Percentiles rank a stretch among this genome's conserved stretches.
phyloP scores from a whole-genome alignment of 2,113 vertebrate genomes.

The Propithecus coquereli region DNA sequence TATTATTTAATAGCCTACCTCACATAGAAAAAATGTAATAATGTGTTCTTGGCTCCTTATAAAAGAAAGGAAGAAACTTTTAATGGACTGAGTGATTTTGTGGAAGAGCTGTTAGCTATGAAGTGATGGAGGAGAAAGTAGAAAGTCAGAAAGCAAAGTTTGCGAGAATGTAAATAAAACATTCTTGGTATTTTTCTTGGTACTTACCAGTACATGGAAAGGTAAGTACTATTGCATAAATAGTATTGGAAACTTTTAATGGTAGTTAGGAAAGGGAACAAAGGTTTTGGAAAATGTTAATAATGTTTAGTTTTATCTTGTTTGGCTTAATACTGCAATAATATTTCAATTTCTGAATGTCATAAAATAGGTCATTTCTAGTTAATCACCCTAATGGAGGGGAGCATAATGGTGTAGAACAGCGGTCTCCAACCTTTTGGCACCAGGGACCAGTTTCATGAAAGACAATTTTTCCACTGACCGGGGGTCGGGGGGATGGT shows the following conservation, averaged over 20 bases:
- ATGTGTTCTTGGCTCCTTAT: constrained; percentile 74
- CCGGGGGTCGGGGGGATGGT: too few species aligned
- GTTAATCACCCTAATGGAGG: background rate
- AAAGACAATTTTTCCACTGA: too few species aligned
- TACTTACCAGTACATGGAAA: background rate
- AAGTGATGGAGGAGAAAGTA: constrained; percentile 49
- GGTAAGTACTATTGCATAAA: background rate
- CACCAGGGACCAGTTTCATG: too few species aligned
- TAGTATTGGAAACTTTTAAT: background rate
- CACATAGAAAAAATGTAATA: constrained; percentile 81
- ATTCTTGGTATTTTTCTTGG: background rate
- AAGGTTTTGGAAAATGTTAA: background rate
- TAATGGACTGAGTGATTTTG: constrained; percentile 68
- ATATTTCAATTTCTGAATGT: constrained; percentile 11
- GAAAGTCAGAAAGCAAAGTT: constrained; percentile 54
- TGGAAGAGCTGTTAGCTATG: constrained; percentile 29
- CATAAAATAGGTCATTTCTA: background rate
- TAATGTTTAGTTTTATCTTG: background rate
- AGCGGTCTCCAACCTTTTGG: too few species aligned
- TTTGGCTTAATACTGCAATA: background rate
- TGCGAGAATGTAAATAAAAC: constrained; percentile 53
- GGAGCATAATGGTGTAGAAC: background rate
- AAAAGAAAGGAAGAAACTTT: constrained; percentile 76
- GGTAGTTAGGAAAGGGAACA: background rate
- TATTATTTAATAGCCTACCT: constrained; percentile 83